Percentiles rank a stretch among this genome's conserved stretches.
These are phyloP conservation scores for Apostichopus japonicus DNA, from an alignment of 35 echinoderm and acorn worm species.

Conservation along the genomic window DNA sequence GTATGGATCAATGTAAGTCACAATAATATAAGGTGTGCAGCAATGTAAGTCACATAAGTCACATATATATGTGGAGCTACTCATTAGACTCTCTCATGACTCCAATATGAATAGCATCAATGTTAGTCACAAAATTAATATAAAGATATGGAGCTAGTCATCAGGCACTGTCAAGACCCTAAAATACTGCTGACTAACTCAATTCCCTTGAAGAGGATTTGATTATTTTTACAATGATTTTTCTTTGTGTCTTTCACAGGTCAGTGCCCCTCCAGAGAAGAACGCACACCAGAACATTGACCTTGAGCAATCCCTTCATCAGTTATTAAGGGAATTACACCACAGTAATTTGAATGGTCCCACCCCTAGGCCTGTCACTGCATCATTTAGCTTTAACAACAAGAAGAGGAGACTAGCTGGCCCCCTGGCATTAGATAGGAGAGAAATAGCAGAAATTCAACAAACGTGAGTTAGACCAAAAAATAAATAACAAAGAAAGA, in stretches of 20 bases:
- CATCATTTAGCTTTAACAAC: slow-evolving; percentile 66
- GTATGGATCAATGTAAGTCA: neutral
- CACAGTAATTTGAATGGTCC: slow-evolving; percentile 81
- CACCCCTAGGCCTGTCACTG: slow-evolving; percentile 86
- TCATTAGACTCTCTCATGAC: neutral
- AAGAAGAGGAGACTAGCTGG: slow-evolving; percentile 77
- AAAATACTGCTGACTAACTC: neutral
- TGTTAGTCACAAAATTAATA: neutral
- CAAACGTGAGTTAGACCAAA: slow-evolving; percentile 68
- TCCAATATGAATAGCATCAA: neutral
- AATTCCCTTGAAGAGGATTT: too few species aligned
- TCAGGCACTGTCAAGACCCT: slow-evolving; percentile 89
- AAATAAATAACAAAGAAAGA: too few species aligned
- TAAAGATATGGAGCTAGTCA: slow-evolving; percentile 45
- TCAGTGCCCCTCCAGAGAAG: slow-evolving; percentile 6
- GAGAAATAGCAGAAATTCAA: slow-evolving; percentile 78
- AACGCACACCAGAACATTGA: slow-evolving; percentile 78
- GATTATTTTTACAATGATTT: too few species aligned
- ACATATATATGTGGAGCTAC: neutral
- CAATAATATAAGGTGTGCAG: neutral
- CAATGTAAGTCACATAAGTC: neutral
- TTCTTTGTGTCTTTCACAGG: neutral
- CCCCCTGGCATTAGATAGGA: slow-evolving; percentile 66
- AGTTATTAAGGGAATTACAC: slow-evolving; percentile 82
- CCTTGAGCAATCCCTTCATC: slow-evolving; percentile 89